Evolutionary conservation across 2,797 vertebrate species (phyloP).

Genomic region (Champsocephalus gunnari): DNA sequence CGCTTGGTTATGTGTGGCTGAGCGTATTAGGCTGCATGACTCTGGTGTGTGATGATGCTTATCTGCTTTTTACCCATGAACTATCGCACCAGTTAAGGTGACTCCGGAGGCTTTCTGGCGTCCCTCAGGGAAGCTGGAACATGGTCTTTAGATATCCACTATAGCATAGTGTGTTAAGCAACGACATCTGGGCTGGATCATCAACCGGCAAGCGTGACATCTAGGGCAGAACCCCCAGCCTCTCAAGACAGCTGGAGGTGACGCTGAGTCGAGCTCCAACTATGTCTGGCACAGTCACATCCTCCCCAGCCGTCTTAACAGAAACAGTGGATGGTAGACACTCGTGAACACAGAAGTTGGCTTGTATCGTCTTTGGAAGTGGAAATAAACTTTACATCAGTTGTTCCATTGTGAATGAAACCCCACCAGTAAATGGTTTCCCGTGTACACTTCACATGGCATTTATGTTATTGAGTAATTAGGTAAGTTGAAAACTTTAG

Average conservation of each 20-base stretch:
- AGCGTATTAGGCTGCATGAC: constrained; percentile 7
- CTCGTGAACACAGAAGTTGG: background rate
- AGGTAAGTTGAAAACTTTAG: no score
- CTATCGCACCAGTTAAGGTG: background rate
- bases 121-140: constrained; percentile 44
- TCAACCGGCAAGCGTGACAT: constrained; percentile 80
- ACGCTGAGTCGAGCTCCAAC: constrained; percentile 59
- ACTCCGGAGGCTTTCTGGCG: constrained; percentile 36
- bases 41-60: constrained; percentile 19
- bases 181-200: constrained; percentile 72
- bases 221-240: constrained; percentile 71
- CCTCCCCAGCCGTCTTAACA: constrained; percentile 26
- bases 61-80: constrained; percentile 6
- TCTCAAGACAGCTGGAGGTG: constrained; percentile 72
- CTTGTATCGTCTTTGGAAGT: background rate
- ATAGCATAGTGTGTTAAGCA: constrained; percentile 75
- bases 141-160: constrained; percentile 53
- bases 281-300: constrained; percentile 49
- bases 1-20: background rate
- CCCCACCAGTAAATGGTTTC: no score
- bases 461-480: no score
- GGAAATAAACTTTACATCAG: no score
- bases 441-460: no score
- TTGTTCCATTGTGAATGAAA: no score
- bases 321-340: constrained; percentile 7